A percentile compares a stretch with the other conserved stretches of the same genome.
phyloP scores from a whole-genome alignment of 2,113 vertebrate species.

The Eulemur macaco region DNA sequence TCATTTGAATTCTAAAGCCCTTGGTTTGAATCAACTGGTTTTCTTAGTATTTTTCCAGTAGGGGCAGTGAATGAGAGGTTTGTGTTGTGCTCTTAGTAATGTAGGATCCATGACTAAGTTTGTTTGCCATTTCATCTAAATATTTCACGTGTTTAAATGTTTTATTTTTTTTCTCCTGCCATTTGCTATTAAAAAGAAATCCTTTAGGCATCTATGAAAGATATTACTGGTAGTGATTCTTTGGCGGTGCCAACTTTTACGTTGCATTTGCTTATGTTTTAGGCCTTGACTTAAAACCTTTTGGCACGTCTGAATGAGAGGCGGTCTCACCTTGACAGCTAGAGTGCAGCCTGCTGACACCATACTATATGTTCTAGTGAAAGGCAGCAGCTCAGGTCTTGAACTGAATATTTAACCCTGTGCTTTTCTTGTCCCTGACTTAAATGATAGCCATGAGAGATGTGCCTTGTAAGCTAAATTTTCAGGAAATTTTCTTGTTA shows the following conservation, averaged over 20 bases:
- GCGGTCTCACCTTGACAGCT: neutral
- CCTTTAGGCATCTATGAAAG: neutral
- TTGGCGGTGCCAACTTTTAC: neutral
- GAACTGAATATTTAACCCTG: neutral
- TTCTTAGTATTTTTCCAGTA: neutral
- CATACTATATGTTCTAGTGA: neutral
- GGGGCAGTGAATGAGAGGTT: neutral
- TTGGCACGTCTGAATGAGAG: neutral
- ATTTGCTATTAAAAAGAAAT: conserved; percentile 17
- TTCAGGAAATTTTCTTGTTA: neutral
- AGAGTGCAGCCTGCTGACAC: neutral
- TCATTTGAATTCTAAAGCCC: neutral
- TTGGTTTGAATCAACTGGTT: neutral
- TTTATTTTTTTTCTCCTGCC: neutral
- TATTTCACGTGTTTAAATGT: neutral
- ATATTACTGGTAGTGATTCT: neutral
- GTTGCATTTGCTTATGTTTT: neutral
- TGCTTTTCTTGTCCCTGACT: neutral
- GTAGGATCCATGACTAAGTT: neutral
- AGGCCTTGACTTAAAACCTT: neutral
- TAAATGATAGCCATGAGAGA: neutral
- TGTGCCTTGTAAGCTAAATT: neutral
- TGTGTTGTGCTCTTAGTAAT: neutral
- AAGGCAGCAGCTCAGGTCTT: neutral
- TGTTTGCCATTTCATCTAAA: neutral